Evolutionary conservation across 53 echinoderm and acorn worm genomes (phyloP).

Genomic region (Paelopatides confundens): DNA sequence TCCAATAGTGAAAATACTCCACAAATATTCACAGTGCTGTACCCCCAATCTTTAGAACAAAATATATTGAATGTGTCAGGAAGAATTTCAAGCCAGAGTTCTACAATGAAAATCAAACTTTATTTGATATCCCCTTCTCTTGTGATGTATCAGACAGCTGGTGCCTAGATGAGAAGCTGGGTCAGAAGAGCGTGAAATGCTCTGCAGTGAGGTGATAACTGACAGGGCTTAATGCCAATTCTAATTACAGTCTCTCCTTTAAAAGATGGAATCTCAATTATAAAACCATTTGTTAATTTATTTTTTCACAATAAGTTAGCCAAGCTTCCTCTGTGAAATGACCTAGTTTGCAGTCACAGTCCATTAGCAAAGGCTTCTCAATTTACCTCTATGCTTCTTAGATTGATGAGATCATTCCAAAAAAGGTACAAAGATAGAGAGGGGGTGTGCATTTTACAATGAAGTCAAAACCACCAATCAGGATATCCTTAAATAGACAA

Average conservation of each 20-base stretch:
- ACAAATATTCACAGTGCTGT: too few species aligned
- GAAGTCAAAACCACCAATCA: too few species aligned
- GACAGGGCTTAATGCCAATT: conserved; percentile 4
- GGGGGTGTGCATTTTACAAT: too few species aligned
- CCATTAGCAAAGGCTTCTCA: neutral
- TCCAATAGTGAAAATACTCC: too few species aligned
- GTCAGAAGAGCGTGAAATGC: neutral
- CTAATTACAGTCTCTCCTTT: neutral
- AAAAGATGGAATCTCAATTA: neutral
- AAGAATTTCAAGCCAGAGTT: too few species aligned
- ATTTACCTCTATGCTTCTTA: neutral
- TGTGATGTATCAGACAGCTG: neutral
- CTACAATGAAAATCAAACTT: too few species aligned
- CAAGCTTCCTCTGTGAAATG: neutral
- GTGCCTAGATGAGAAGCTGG: neutral
- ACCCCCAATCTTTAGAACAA: too few species aligned
- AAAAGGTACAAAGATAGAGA: too few species aligned
- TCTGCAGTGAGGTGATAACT: neutral
- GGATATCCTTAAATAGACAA: too few species aligned
- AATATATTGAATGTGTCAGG: too few species aligned
- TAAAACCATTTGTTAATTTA: neutral
- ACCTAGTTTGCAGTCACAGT: neutral
- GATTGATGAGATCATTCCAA: neutral
- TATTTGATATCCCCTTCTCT: neutral
- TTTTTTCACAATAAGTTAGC: too few species aligned